Evolutionary conservation across 2,888 invertebrate genomes (phyloP).

Genomic region (Oegoconia quadripuncta): DNA sequence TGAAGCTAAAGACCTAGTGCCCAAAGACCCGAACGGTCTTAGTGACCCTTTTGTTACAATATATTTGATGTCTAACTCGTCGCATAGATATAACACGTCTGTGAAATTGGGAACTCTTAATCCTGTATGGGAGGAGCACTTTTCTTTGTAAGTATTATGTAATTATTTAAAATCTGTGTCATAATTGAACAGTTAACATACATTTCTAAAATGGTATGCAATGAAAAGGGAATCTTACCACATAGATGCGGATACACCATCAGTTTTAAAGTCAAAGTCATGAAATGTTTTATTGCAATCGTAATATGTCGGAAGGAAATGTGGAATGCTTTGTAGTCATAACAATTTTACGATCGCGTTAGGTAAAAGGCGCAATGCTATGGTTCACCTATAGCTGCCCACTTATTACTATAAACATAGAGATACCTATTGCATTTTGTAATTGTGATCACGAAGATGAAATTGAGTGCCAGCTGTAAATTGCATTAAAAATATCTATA

Average conservation of each 20-base stretch:
- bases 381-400: too few species aligned
- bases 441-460: too few species aligned
- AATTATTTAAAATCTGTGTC: too few species aligned
- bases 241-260: too few species aligned
- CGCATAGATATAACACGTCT: conserved; percentile 92
- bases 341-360: conserved; percentile 16
- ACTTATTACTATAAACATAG: too few species aligned
- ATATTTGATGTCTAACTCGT: conserved; percentile 87
- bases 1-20: conserved; percentile 90
- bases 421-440: too few species aligned
- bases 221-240: background rate
- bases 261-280: too few species aligned
- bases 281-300: too few species aligned
- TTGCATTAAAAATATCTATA: too few species aligned
- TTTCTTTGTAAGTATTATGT: conserved; percentile 88
- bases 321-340: too few species aligned
- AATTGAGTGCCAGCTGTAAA: too few species aligned
- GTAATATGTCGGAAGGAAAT: too few species aligned
- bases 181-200: background rate
- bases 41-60: conserved; percentile 99
- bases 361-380: conserved; percentile 10
- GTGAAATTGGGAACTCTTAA: conserved; percentile 94
- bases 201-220: background rate
- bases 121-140: conserved; percentile 98
- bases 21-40: conserved; percentile 94